phyloP scores from a whole-genome alignment of 2,888 invertebrate genomes.

The Mimumesa dahlbomi region DNA sequence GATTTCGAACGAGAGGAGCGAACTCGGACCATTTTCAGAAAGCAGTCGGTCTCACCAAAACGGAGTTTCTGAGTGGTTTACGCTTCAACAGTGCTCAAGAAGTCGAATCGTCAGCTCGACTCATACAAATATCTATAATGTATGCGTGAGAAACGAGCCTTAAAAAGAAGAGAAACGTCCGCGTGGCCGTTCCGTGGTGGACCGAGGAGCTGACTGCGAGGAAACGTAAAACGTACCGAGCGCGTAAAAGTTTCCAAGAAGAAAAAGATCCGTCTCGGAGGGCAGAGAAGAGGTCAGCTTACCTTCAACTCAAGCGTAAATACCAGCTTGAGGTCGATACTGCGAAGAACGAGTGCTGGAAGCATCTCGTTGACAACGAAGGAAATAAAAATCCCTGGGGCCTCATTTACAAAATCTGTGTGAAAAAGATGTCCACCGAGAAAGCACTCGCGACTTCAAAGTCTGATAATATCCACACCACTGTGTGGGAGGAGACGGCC shows the following conservation, averaged over 20 bases:
- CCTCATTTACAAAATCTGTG: not conserved
- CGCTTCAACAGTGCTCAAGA: not conserved
- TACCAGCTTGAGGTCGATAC: not conserved
- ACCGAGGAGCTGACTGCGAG: not conserved
- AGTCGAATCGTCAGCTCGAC: not conserved
- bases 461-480: not conserved
- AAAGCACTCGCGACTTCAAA: not conserved
- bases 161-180: not conserved
- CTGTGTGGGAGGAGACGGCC: not conserved
- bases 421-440: not conserved
- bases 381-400: conserved; percentile 3
- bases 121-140: not conserved
- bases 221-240: not conserved
- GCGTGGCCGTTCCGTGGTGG: conserved; percentile 18
- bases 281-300: not conserved
- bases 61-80: too few species aligned
- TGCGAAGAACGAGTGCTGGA: conserved; percentile 1
- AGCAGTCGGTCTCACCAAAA: not conserved
- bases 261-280: not conserved
- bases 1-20: not conserved
- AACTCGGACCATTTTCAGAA: not conserved
- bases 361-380: not conserved
- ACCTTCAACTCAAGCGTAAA: not conserved
- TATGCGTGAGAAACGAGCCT: not conserved
- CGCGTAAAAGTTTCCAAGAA: not conserved